Evolutionary conservation across 2,888 invertebrate species (phyloP), one percentile per base, ranked within the genome.

Genomic region (Cabera pusaria): DNA sequence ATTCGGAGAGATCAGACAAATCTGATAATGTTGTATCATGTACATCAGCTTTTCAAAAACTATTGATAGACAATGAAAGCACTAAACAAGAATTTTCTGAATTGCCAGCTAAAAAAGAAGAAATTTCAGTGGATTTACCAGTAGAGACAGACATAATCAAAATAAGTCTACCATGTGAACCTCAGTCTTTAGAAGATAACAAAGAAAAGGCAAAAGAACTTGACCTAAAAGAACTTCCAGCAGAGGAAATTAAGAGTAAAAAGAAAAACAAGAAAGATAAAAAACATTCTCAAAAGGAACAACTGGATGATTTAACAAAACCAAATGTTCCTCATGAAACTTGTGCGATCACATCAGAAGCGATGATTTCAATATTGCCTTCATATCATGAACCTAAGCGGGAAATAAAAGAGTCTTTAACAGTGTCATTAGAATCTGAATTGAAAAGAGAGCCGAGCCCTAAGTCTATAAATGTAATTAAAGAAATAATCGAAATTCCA

Each of bases 1-100:
- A 85, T 50, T 81, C 80, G 3, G 84, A 85, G 45, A 75, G 53
- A 46, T 78, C 79, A 6, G 84, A 82, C 3, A 75, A 72, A 44
- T 45, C 49, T 6, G 78, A 77, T 18, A 80, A 74, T 23, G 35
- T 51, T 2, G n/a, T 62, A 4, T 59, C 70, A n/a, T 78, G 78
- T 41, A 75, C 74, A 18, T 44, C 72, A 14, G 78, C 76, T 33
- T 81, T 81, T 40, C 68, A 82, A 52, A 64, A 73, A 18, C 39
- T 79, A 32, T 46, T 76, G 6, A 62, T 62, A 28, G 41, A 46
- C 1, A 52, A 62, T 32, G 59, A 63, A 9, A 8, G 2, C n/a
- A 12, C n/a, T 6, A 60, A 66, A 23, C n/a, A 8, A 1, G 21
- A 35, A n/a, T n/a, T n/a, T n/a, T n/a, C n/a, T n/a, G n/a, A n/a